A percentile compares a stretch with the other conserved stretches of the same genome.
These are phyloP conservation scores for Hypsibius dujardini DNA, from an alignment of 1,140 invertebrate genomes.

Conservation along the genomic window DNA sequence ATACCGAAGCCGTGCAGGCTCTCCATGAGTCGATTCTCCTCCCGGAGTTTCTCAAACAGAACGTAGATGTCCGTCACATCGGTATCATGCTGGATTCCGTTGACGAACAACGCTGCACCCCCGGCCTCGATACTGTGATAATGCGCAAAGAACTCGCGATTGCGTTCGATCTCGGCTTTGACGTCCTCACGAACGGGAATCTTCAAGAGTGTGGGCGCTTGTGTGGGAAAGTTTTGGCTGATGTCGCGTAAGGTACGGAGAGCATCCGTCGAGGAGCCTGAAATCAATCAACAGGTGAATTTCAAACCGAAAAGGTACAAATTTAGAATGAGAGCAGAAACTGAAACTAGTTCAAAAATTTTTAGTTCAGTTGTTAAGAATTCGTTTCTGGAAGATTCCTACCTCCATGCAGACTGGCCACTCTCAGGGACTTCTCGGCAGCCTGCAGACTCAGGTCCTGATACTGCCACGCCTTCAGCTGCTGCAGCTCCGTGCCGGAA, in stretches of 20 bases:
- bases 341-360: no score
- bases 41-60: constrained; percentile 60
- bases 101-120: constrained; percentile 83
- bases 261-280: constrained; percentile 40
- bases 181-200: constrained; percentile 51
- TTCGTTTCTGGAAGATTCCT: neutral
- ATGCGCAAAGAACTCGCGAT: constrained; percentile 39
- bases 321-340: no score
- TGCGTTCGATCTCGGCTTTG: constrained; percentile 57
- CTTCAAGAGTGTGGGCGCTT: constrained; percentile 58
- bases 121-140: constrained; percentile 34
- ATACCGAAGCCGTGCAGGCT: constrained; percentile 62
- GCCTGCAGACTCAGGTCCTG: constrained; percentile 64
- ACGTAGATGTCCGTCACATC: constrained; percentile 67
- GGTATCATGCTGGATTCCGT: constrained; percentile 80
- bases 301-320: no score
- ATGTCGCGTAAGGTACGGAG: constrained; percentile 67
- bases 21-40: constrained; percentile 70
- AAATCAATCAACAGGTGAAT: no score
- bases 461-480: constrained; percentile 35
- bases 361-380: no score
- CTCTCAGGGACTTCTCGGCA: constrained; percentile 54
- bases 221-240: constrained; percentile 88
- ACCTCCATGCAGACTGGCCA: neutral
- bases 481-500: constrained; percentile 37